Evolutionary conservation across 2,797 vertebrate species (phyloP).

Genomic region (Tapirus indicus): DNA sequence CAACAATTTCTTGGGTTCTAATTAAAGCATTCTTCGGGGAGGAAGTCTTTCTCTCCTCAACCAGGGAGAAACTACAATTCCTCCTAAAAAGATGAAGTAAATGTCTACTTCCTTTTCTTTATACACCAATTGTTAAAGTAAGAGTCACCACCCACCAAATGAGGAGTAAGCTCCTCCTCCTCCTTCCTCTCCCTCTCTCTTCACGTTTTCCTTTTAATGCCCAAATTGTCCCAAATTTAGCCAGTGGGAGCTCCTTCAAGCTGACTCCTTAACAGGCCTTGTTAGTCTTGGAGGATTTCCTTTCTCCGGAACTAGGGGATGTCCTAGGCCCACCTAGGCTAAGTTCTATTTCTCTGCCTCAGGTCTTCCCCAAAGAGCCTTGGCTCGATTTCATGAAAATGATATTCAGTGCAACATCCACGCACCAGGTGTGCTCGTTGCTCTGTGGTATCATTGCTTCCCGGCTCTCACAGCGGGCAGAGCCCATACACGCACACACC

Average conservation of each 20-base stretch:
- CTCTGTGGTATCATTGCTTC: not conserved
- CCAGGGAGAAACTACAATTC: not conserved
- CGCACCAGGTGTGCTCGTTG: not conserved
- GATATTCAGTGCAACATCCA: not conserved
- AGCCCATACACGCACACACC: not conserved
- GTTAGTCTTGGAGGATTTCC: not conserved
- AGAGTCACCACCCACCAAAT: not conserved
- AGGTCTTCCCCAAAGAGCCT: not conserved
- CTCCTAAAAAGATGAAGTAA: not conserved
- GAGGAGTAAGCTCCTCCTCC: not conserved
- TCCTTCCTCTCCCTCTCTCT: not conserved
- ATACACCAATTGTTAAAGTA: not conserved
- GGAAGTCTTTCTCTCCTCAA: not conserved
- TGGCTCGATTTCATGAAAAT: conserved; percentile 11
- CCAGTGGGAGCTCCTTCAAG: not conserved
- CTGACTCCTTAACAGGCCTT: not conserved
- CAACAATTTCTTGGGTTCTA: not conserved
- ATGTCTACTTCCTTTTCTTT: conserved; percentile 23
- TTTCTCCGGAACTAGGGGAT: conserved; percentile 4
- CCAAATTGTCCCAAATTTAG: not conserved
- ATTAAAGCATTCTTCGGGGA: not conserved
- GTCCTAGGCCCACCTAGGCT: not conserved
- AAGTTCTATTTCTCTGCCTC: not conserved
- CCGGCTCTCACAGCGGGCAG: not conserved
- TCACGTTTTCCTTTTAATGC: not conserved